Base-by-base conservation (phyloP, 2,113 vertebrate species). In the Calidris pygmaea region DNA sequence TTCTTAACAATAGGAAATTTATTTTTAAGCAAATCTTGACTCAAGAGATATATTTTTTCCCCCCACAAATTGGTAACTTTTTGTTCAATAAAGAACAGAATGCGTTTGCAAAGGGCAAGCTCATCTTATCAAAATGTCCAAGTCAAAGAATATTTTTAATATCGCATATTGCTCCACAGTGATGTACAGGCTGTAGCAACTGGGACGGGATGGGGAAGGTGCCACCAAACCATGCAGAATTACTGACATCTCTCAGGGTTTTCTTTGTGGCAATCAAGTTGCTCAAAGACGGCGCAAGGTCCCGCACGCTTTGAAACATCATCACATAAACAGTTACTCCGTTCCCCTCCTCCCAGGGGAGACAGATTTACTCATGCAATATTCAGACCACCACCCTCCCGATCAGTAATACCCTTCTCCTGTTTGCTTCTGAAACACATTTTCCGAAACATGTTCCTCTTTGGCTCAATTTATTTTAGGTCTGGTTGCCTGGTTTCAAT, bases 131-230 rank as follows among this genome's bases (percentile, higher is more conserved):
- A 47, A 53, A 21, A 41, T 4, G 20, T 12, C 24, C 0, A n/a
- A 59, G 22, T 14, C 19, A 27, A 48, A 22, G 21, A n/a, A 45
- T 3, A 10, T 2, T 7, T 29, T 22, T 14, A 41, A 43, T 29
- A 67, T 13, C 15, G 7, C 6, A 6, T 27, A 24, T 1, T 14
- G 5, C 2, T 65, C 5, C 22, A 21, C 2, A 0, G 3, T 21
- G 32, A 15, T 29, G 3, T 4, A 21, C 0, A 15, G 4, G 9
- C 16, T 37, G 22, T 6, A 58, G 22, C 29, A 56, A 63, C 15
- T 20, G 16, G 12, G 29, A 26, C 0, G 1, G 8, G 12, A 30
- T 14, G 10, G 39, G 22, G 26, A 60, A 45, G 23, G 45, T 9
- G 4, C 12, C 52, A 55, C 9, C 29, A 66, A 58, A 41, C 27